These are phyloP conservation scores for Struthidea cinerea DNA, from an alignment of 2,113 vertebrate genomes.

Conservation along the genomic window DNA sequence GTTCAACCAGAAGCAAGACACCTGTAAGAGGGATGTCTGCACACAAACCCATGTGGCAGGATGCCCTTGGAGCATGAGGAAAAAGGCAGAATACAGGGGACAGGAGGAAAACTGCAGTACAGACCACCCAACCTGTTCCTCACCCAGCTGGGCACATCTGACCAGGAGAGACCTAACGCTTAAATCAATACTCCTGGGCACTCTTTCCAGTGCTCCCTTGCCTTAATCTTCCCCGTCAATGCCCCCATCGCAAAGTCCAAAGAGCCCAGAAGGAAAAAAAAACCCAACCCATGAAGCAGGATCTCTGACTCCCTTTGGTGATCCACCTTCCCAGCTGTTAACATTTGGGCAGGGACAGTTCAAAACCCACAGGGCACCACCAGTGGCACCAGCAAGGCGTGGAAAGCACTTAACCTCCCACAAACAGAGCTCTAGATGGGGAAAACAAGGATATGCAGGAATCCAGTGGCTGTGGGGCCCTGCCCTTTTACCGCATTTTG, in stretches of 20 bases:
- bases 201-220: background rate
- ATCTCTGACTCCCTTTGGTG: fast-evolving
- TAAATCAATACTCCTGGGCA: background rate
- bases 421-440: background rate
- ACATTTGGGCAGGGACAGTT: background rate
- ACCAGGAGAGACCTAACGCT: fast-evolving
- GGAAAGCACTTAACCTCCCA: background rate
- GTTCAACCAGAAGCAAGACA: background rate
- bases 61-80: background rate
- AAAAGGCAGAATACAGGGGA: background rate
- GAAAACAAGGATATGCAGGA: background rate
- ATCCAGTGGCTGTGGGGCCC: background rate
- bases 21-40: background rate
- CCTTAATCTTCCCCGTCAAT: background rate
- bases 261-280: background rate
- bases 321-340: background rate
- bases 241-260: background rate
- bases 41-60: background rate
- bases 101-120: background rate
- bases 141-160: background rate
- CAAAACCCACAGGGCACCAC: background rate
- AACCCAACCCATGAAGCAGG: background rate
- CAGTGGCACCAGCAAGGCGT: background rate
- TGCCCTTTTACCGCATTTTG: background rate
- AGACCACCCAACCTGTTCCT: background rate